These are phyloP conservation scores for Pedetes capensis DNA, from an alignment of 2,113 vertebrate species.

Conservation along the genomic window DNA sequence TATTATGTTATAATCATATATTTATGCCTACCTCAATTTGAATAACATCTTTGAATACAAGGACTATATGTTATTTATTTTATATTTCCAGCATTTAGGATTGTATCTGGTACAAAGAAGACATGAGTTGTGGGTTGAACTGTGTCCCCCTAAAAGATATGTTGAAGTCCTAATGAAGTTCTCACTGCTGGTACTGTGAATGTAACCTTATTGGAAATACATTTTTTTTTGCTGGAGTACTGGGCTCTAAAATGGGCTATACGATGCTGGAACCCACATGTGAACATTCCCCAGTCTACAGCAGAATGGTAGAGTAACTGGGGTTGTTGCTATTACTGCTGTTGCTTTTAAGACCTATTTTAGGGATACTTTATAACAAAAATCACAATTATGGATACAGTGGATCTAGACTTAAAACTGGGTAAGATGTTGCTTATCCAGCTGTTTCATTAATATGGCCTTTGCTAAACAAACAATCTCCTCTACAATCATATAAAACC, in stretches of 20 bases:
- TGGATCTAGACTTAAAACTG: not conserved
- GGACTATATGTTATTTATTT: not conserved
- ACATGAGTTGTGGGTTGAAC: not conserved
- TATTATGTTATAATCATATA: not conserved
- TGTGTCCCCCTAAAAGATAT: not conserved
- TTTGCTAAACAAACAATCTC: not conserved
- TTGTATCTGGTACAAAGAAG: not conserved
- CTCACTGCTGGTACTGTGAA: not conserved
- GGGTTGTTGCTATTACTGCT: not conserved
- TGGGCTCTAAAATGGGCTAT: not conserved
- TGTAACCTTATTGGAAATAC: not conserved
- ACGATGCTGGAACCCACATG: not conserved
- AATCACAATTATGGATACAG: not conserved
- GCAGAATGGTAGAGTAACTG: not conserved
- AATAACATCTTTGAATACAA: not conserved
- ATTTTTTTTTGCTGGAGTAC: not conserved
- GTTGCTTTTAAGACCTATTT: not conserved
- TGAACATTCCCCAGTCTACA: not conserved
- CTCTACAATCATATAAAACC: not conserved
- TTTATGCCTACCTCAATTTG: not conserved
- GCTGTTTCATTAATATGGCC: constrained; percentile 2
- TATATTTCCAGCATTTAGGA: not conserved
- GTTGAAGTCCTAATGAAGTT: not conserved
- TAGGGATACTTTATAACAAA: not conserved
- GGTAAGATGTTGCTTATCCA: not conserved